These are phyloP conservation scores for Hydrotaea cyrtoneurina DNA, from an alignment of 2,888 invertebrate species.

Conservation along the genomic window DNA sequence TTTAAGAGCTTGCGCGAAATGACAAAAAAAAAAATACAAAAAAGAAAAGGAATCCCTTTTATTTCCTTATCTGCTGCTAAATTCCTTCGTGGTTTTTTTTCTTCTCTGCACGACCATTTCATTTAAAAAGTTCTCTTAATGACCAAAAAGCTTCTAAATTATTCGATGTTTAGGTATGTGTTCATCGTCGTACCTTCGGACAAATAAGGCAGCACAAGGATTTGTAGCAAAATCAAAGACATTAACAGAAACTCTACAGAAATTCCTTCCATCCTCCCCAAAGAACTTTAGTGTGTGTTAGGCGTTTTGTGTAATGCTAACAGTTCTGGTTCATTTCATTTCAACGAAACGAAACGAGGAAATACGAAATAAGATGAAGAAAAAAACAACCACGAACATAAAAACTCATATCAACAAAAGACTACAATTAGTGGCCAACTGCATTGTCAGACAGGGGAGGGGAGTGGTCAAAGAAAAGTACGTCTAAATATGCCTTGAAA, in stretches of 20 bases:
- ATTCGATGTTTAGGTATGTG: neutral
- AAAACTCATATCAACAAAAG: neutral
- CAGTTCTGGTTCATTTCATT: neutral
- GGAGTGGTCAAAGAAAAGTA: neutral
- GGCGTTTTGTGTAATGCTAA: neutral
- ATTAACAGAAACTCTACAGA: no score
- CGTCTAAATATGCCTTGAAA: neutral
- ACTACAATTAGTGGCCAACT: neutral
- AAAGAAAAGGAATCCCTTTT: neutral
- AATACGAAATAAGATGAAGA: neutral
- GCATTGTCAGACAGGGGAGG: neutral
- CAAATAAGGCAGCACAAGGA: neutral
- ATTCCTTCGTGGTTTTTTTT: neutral
- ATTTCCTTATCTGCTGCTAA: neutral
- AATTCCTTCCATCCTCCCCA: no score
- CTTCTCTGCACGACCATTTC: neutral
- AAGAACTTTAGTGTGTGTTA: no score
- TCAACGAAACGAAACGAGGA: neutral
- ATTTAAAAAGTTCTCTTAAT: neutral
- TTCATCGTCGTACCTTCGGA: neutral
- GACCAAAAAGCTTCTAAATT: neutral
- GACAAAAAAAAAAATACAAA: no score
- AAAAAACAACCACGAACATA: neutral
- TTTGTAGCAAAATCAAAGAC: neutral
- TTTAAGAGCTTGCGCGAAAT: neutral